These are phyloP conservation scores for Cerastoderma edule DNA, from an alignment of 2,888 invertebrate species.

Conservation along the genomic window DNA sequence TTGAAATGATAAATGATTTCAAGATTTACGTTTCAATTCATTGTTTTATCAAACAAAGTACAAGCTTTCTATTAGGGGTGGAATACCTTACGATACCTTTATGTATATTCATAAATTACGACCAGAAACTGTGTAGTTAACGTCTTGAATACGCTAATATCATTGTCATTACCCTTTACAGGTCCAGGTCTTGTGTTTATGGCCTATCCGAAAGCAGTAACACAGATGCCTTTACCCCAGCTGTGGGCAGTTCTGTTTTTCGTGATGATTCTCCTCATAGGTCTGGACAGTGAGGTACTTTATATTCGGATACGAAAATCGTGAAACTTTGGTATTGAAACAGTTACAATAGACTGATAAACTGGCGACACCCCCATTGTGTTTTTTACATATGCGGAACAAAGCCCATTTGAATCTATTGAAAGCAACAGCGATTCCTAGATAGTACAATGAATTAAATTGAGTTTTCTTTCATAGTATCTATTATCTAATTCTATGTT, in stretches of 20 bases:
- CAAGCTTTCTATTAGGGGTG: not conserved
- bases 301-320: constrained; percentile 15
- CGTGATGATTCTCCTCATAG: constrained; percentile 48
- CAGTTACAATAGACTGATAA: not conserved
- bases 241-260: constrained; percentile 52
- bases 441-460: not conserved
- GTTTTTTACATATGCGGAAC: not conserved
- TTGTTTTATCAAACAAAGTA: not conserved
- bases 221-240: constrained; percentile 48
- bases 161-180: constrained; percentile 4
- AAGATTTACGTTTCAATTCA: not conserved
- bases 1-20: not conserved
- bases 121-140: not conserved
- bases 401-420: not conserved
- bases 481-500: too few relatives aligned
- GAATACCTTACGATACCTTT: not conserved
- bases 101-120: not conserved
- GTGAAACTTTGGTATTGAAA: not conserved
- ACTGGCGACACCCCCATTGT: not conserved
- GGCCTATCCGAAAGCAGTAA: constrained; percentile 51
- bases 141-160: not conserved
- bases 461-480: too few relatives aligned
- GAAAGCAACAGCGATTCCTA: not conserved
- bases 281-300: constrained; percentile 53
- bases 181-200: constrained; percentile 55